Evolutionary conservation across 2,888 invertebrate species (phyloP).

Genomic region (Nymphalis polychloros): DNA sequence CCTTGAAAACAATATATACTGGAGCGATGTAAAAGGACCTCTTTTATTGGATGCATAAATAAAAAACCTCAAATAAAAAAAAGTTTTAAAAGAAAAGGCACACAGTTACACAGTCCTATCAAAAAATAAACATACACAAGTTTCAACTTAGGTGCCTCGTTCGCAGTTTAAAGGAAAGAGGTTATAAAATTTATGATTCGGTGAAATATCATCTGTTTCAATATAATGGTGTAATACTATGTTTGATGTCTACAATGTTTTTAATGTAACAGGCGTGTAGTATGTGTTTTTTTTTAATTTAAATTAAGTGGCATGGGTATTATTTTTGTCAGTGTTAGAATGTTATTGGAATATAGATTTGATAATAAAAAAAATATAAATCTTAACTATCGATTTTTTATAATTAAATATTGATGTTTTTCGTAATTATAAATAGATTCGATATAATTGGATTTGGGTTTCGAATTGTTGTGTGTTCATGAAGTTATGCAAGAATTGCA

Average conservation of each 20-base stretch:
- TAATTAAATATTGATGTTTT: no score
- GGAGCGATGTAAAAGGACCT: slow-evolving; percentile 56
- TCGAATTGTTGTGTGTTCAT: no score
- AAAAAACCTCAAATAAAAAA: slow-evolving; percentile 49
- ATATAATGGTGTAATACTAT: slow-evolving; percentile 15
- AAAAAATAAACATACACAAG: slow-evolving; percentile 77
- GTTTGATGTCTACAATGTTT: background rate
- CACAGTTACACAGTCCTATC: slow-evolving; percentile 78
- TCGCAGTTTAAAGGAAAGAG: slow-evolving; percentile 69
- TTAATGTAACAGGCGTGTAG: background rate
- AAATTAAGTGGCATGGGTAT: no score
- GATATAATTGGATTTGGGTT: no score
- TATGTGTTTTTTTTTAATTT: no score
- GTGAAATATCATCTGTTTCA: slow-evolving; percentile 59
- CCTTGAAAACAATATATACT: slow-evolving; percentile 72
- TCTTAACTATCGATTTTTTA: no score
- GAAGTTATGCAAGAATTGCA: no score
- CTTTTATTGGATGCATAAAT: slow-evolving; percentile 75
- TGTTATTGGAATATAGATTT: no score
- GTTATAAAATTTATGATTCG: slow-evolving; percentile 79
- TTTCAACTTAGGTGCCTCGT: slow-evolving; percentile 74
- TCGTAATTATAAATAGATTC: no score
- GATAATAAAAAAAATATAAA: no score
- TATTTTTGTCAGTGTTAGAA: no score
- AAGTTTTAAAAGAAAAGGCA: slow-evolving; percentile 70